Evolutionary conservation across 2,113 vertebrate genomes (phyloP).

Genomic region (Heterocephalus glaber): DNA sequence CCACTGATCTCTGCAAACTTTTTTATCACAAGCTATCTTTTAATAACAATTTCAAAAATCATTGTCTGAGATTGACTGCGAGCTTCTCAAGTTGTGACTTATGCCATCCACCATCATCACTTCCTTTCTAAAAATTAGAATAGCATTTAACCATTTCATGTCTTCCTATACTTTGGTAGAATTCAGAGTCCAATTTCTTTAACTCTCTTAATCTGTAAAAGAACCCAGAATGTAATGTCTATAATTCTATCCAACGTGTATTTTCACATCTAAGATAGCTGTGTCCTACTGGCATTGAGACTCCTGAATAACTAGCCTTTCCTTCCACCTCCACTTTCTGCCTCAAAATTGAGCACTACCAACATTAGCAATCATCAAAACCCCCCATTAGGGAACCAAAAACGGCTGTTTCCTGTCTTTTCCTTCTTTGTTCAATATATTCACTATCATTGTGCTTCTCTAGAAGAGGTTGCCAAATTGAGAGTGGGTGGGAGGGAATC

Average conservation of each 20-base stretch:
- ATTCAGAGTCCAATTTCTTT: constrained; percentile 36
- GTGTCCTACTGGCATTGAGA: neutral
- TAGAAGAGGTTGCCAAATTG: constrained; percentile 42
- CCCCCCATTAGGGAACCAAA: constrained; percentile 39
- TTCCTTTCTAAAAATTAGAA: constrained; percentile 31
- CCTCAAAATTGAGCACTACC: constrained; percentile 1
- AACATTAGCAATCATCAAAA: constrained; percentile 51
- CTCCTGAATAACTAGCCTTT: neutral
- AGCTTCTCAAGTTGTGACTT: constrained; percentile 2
- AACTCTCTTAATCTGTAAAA: constrained; percentile 33
- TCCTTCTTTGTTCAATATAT: constrained; percentile 60
- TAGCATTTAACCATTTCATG: neutral
- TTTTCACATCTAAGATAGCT: constrained; percentile 32
- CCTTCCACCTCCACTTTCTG: constrained; percentile 12
- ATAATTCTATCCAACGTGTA: neutral
- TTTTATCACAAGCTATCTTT: neutral
- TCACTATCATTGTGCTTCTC: constrained; percentile 51
- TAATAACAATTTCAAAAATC: constrained; percentile 4
- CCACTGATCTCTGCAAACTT: neutral
- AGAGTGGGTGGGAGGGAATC: neutral
- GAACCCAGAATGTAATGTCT: constrained; percentile 34
- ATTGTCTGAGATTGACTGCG: neutral
- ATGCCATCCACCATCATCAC: neutral
- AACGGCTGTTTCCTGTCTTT: constrained; percentile 6
- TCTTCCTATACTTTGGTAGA: constrained; percentile 18